Percentiles rank a stretch among this genome's conserved stretches.
phyloP scores from a whole-genome alignment of 2,888 invertebrate species.

The Parapristionchus giblindavisi region DNA sequence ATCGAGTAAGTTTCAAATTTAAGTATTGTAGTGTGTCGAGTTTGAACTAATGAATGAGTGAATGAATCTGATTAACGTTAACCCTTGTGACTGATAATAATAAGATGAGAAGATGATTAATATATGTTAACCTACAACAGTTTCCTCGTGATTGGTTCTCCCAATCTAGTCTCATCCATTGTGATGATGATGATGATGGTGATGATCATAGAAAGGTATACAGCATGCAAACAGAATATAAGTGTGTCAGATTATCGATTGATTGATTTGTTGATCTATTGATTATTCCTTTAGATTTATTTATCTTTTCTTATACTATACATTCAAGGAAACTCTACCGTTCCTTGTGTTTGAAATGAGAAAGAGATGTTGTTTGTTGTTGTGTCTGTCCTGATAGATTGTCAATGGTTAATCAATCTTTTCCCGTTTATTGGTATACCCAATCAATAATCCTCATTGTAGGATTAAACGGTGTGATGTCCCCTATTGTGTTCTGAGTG shows the following conservation, averaged over 20 bases:
- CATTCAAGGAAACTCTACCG: not conserved
- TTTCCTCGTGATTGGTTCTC: conserved; percentile 13
- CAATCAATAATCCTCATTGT: not conserved
- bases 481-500: not conserved
- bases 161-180: not conserved
- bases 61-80: too few species aligned
- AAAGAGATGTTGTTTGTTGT: not conserved
- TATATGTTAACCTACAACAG: too few species aligned
- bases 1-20: conserved; percentile 1
- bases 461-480: not conserved
- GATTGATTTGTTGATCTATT: not conserved
- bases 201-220: conserved; percentile 16
- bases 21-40: too few species aligned
- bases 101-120: too few species aligned
- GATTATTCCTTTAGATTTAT: not conserved
- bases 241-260: conserved; percentile 20
- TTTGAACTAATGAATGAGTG: too few species aligned
- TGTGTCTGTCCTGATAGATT: too few species aligned
- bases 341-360: not conserved
- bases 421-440: not conserved
- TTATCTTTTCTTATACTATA: not conserved
- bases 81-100: too few species aligned
- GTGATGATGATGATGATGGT: not conserved
- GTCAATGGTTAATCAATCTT: too few species aligned
- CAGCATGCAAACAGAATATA: not conserved